A percentile compares a stretch with the other conserved stretches of the same genome.
Conservation (phyloP, 2,888 invertebrate genomes). For the Pomacea canaliculata region DNA sequence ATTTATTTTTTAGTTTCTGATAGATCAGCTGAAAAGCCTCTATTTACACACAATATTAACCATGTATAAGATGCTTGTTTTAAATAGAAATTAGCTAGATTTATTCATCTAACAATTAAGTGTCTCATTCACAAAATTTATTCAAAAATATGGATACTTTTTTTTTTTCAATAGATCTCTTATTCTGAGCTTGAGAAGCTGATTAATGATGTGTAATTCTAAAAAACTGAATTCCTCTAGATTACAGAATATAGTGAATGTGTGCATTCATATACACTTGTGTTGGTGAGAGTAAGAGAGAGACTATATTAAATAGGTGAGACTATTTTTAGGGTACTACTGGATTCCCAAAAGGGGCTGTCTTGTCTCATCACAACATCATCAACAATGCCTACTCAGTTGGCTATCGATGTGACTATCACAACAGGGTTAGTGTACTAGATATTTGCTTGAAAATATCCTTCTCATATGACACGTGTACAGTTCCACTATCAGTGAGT, state of each 20-base stretch:
- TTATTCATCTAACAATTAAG: neutral
- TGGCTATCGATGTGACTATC: conserved; percentile 73
- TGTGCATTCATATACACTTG: too few species aligned
- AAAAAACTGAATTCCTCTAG: neutral
- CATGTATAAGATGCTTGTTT: too few species aligned
- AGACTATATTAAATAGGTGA: too few species aligned
- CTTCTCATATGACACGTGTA: neutral
- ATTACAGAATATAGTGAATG: too few species aligned
- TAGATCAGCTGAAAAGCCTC: neutral
- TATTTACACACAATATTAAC: neutral
- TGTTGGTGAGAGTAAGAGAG: too few species aligned
- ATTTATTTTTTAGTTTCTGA: neutral
- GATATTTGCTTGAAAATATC: neutral
- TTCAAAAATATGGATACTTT: too few species aligned
- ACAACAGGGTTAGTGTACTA: conserved; percentile 65
- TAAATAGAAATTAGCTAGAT: neutral
- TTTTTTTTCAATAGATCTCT: too few species aligned
- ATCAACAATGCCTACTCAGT: conserved; percentile 82
- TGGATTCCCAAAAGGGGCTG: conserved; percentile 83
- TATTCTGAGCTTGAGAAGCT: too few species aligned
- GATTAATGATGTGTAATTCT: too few species aligned
- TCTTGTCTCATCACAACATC: conserved; percentile 79
- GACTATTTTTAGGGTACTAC: conserved; percentile 78
- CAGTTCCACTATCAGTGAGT: too few species aligned
- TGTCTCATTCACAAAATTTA: too few species aligned